Evolutionary conservation across 1,140 invertebrate genomes (phyloP), one percentile per base, ranked within the genome.

Genomic region (Aleiodes sp.): DNA sequence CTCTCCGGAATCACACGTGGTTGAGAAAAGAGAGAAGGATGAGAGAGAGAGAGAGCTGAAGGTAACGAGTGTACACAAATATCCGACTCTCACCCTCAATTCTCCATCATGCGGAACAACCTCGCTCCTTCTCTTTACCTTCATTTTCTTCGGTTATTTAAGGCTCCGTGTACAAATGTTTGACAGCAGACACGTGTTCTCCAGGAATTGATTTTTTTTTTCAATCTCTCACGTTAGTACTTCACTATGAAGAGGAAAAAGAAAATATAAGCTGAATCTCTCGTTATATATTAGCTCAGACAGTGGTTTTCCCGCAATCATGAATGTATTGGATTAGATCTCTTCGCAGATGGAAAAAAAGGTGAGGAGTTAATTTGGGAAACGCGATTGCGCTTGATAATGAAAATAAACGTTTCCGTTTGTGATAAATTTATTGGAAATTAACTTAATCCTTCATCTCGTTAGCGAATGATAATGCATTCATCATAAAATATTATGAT

Each of bases 171-270:
- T 19, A 16, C 16, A 10, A 7, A 14, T n/a, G 21, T 29, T 31
- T 16, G 64, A 66, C 64, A 66, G 64, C 46, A 35, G 31, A 66
- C 64, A 66, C 52, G 46, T 66, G 29, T 37, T 66, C 35, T 63
- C 14, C 16, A 24, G 24, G 4, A 6, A 4, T 19, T 56, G 19
- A 26, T 6, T 26, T 56, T 26, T 56, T 8, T 1, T 24, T 21
- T 26, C 1, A 12, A 12, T 10, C 10, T 24, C 26, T 56, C 26
- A 56, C 21, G 24, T 19, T 6, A 1, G 1, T 33, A 2, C 12
- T 33, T 33, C 7, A 1, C 12, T 2, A 33, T 8, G 2, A 2
- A 1, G 2, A 33, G 12, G 12, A 9, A 8, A 9, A 26, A 56
- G 12, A 56, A 56, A 56, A 10, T 24, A 56, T 56, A 56, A 4